Percentiles rank a stretch among this genome's conserved stretches.
Evolutionary conservation across 2,888 invertebrate species (phyloP).

Genomic region (Zhuqinia jingwanae): DNA sequence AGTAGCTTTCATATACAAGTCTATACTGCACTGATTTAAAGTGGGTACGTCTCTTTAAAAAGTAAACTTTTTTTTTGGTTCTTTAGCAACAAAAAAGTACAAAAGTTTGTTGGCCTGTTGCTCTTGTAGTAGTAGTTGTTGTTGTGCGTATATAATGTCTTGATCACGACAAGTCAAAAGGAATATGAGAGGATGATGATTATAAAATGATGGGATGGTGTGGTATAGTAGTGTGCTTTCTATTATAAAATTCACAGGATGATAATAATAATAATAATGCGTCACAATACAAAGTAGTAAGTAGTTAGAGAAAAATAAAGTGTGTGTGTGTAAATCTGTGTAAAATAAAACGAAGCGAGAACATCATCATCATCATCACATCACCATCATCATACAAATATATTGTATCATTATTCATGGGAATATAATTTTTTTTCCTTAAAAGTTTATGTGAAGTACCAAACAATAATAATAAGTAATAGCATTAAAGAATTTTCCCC

Average conservation of each 20-base stretch:
- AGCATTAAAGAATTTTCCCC: conserved; percentile 41
- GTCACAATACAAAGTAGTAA: conserved; percentile 1
- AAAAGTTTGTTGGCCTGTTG: conserved; percentile 15
- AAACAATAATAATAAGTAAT: conserved; percentile 37
- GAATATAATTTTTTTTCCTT: conserved; percentile 20
- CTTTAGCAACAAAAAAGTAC: not conserved
- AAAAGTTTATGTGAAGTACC: not conserved
- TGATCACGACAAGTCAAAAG: conserved; percentile 68
- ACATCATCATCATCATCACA: conserved; percentile 31
- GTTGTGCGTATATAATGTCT: conserved; percentile 60
- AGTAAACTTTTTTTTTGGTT: conserved; percentile 4
- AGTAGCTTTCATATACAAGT: not conserved
- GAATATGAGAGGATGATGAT: not conserved
- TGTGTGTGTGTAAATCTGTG: conserved; percentile 38
- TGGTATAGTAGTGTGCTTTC: conserved; percentile 41
- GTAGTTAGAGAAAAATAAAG: not conserved
- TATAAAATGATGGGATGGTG: conserved; percentile 40
- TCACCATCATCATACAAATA: not conserved
- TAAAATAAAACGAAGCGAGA: no score
- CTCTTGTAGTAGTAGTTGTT: not conserved
- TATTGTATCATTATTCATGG: conserved; percentile 27
- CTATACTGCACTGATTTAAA: conserved; percentile 51
- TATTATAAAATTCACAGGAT: conserved; percentile 47
- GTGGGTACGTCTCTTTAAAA: not conserved
- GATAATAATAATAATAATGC: conserved; percentile 45